These are phyloP conservation scores for Cheilosia vernalis DNA, from an alignment of 2,888 invertebrate genomes.

Conservation along the genomic window DNA sequence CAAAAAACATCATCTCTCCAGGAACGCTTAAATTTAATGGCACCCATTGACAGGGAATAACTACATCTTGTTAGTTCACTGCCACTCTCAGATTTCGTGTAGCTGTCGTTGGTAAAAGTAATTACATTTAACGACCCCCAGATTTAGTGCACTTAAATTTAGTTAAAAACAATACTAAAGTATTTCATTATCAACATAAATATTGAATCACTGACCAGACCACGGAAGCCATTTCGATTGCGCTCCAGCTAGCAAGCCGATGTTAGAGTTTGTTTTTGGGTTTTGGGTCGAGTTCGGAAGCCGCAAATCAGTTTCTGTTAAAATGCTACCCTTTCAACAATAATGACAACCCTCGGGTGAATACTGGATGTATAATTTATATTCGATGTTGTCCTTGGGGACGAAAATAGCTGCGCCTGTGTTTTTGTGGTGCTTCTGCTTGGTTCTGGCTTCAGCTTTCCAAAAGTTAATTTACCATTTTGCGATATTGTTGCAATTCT, in stretches of 20 bases:
- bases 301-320: constrained; percentile 26
- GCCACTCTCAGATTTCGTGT: constrained; percentile 4
- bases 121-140: constrained; percentile 37
- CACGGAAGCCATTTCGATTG: not conserved
- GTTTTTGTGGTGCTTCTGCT: constrained; percentile 10
- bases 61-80: constrained; percentile 12
- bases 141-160: constrained; percentile 60
- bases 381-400: constrained; percentile 15
- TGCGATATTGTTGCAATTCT: constrained; percentile 39
- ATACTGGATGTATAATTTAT: constrained; percentile 16
- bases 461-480: constrained; percentile 52
- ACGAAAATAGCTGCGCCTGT: not conserved
- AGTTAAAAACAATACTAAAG: constrained; percentile 38
- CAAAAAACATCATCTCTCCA: constrained; percentile 3
- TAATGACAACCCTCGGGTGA: not conserved
- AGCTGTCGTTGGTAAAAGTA: constrained; percentile 39
- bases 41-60: constrained; percentile 17
- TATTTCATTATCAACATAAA: constrained; percentile 35
- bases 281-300: not conserved
- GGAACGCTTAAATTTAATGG: constrained; percentile 32
- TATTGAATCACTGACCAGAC: constrained; percentile 34
- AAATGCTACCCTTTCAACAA: constrained; percentile 13
- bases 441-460: constrained; percentile 11
- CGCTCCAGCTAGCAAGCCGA: not conserved
- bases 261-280: constrained; percentile 14